Evolutionary conservation across 2,888 invertebrate species (phyloP), one percentile per base, ranked within the genome.

Genomic region (Anoncus sp.): DNA sequence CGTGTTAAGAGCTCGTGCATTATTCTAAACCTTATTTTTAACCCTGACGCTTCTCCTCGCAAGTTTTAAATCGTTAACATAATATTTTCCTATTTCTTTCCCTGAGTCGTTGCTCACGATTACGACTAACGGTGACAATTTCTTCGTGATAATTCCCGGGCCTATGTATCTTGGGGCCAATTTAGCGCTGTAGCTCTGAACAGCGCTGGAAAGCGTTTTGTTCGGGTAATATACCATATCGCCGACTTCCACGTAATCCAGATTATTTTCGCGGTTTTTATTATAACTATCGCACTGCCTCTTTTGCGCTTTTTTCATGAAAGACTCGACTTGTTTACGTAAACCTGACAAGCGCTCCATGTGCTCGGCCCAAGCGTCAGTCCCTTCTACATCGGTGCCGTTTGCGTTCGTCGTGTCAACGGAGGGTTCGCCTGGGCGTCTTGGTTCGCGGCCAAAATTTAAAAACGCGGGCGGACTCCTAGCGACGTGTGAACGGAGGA

Each of bases 401-500:
- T 27, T 12, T 9, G 18, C 14, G 27, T 14, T 27, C 2, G 16
- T 20, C 0, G 6, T 14, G 62, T 63, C 62, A 1, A 18, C 5
- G 1, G 20, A 1, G 7, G 47, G 62, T 63, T 63, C 62, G 0
- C 31, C 62, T n/a, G 14, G 14, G 14, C 47, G 62, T 14, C 47
- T 47, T 6, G 62, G 62, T 31, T 63, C 62, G 5, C 62, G 27
- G 18, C 62, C 47, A 4, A 63, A 63, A 12, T 63, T 63, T 0
- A 63, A 5, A 6, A 35, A 60, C 10, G 70, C 51, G 2, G 70
- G 70, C 1, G 70, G 2, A 72, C 63, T 9, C 67, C 51, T 2
- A 51, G 10, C 0, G 74, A 74, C 14, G 66, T 38, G 27, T 67
- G 74, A 3, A 51, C 60, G 7, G 66, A 59, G 0, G 57, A 40